These are phyloP conservation scores for Dascillus cervinus DNA, from an alignment of 2,888 invertebrate genomes.

Conservation along the genomic window DNA sequence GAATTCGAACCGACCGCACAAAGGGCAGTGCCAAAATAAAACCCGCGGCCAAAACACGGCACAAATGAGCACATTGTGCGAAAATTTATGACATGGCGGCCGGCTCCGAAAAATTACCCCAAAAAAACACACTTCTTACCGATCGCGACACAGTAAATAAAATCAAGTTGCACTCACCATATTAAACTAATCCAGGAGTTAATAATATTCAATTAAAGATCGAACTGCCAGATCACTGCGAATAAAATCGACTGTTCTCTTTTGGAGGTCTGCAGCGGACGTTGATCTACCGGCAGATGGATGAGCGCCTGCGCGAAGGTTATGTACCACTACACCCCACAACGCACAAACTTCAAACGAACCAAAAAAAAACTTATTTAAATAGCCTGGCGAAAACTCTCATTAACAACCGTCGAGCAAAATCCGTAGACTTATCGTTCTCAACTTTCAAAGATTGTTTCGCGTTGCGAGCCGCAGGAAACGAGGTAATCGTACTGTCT, in stretches of 20 bases:
- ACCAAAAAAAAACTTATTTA: too few relatives aligned
- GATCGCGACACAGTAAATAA: neutral
- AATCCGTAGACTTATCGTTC: too few relatives aligned
- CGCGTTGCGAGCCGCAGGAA: too few relatives aligned
- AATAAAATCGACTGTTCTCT: slow-evolving; percentile 35
- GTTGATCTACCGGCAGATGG: slow-evolving; percentile 40
- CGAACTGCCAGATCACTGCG: slow-evolving; percentile 35
- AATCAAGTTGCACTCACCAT: slow-evolving; percentile 34
- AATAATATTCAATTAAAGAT: slow-evolving; percentile 30
- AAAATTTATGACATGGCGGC: slow-evolving; percentile 32
- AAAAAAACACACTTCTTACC: neutral
- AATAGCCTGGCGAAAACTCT: too few relatives aligned
- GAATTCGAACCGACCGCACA: too few relatives aligned
- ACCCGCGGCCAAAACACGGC: too few relatives aligned
- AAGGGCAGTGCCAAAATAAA: too few relatives aligned
- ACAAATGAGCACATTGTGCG: too few relatives aligned
- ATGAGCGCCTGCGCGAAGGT: slow-evolving; percentile 31
- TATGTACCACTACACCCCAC: slow-evolving; percentile 12
- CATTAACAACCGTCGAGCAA: too few relatives aligned
- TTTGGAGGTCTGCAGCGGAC: slow-evolving; percentile 39
- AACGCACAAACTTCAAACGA: too few relatives aligned
- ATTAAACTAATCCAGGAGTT: slow-evolving; percentile 31
- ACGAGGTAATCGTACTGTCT: too few relatives aligned
- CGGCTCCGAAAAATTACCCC: slow-evolving; percentile 18
- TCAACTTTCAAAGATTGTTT: too few relatives aligned